phyloP scores from a whole-genome alignment of 2,888 invertebrate species.

The Eupeodes latifasciatus region DNA sequence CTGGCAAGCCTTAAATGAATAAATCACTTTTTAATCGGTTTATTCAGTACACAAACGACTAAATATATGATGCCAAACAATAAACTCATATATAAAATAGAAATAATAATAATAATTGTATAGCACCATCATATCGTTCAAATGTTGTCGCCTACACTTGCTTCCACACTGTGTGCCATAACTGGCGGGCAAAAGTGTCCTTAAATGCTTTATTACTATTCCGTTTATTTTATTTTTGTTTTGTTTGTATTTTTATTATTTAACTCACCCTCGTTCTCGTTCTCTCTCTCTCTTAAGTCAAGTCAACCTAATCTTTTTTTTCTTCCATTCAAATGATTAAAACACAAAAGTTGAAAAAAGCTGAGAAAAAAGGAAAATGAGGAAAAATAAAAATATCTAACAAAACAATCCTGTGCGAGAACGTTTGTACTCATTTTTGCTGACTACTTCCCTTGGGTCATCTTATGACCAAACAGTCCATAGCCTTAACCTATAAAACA shows the following conservation, averaged over 20 bases:
- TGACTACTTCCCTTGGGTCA: constrained; percentile 70
- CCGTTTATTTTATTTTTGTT: constrained; percentile 9
- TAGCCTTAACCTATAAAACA: constrained; percentile 53
- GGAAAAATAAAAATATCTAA: constrained; percentile 31
- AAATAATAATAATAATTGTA: constrained; percentile 19
- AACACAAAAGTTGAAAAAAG: constrained; percentile 24
- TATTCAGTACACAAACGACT: constrained; percentile 26
- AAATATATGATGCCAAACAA: constrained; percentile 16
- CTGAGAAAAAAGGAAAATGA: neutral
- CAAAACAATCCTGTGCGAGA: constrained; percentile 60
- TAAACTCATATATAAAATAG: neutral
- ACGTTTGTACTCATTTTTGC: constrained; percentile 63
- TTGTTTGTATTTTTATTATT: neutral
- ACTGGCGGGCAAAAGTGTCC: constrained; percentile 45
- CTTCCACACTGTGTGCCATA: constrained; percentile 36
- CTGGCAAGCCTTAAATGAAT: constrained; percentile 24
- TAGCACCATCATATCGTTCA: constrained; percentile 5
- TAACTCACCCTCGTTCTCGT: neutral
- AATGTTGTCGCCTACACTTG: constrained; percentile 38
- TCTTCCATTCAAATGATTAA: constrained; percentile 40
- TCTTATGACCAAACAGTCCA: constrained; percentile 63
- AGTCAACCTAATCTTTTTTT: neutral
- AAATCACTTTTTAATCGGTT: constrained; percentile 48
- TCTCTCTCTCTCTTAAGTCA: neutral
- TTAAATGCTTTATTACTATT: constrained; percentile 64